Evolutionary conservation across 1,140 invertebrate species (phyloP).

Genomic region (Hylaeus volcanicus): DNA sequence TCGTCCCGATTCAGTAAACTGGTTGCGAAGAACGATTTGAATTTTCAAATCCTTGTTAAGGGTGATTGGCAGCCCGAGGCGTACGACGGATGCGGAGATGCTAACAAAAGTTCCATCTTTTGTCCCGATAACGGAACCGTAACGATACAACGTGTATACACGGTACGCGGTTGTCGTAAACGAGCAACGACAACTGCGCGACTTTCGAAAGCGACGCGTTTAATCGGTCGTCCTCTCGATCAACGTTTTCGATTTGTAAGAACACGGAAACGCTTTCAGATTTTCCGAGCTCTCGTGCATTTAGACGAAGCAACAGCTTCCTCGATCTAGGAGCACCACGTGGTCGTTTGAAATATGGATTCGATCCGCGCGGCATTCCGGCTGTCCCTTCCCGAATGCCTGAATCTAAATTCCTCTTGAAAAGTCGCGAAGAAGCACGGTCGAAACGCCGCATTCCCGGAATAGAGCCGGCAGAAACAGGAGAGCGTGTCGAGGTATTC

Average conservation of each 20-base stretch:
- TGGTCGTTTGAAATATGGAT: neutral
- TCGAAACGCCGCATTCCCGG: neutral
- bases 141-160: constrained; percentile 8
- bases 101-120: constrained; percentile 2
- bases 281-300: no score
- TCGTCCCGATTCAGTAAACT: no score
- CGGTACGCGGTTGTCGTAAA: neutral
- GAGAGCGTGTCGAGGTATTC: neutral
- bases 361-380: neutral
- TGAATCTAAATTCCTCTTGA: neutral
- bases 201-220: neutral
- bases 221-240: neutral
- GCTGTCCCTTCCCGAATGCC: constrained; percentile 12
- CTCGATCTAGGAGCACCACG: neutral
- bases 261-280: constrained; percentile 11
- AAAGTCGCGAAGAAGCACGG: neutral
- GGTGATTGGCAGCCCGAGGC: constrained; percentile 10
- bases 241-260: neutral
- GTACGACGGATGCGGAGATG: neutral
- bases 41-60: neutral
- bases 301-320: neutral
- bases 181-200: constrained; percentile 4
- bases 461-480: neutral
- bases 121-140: constrained; percentile 33
- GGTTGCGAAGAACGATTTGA: neutral